Evolutionary conservation across 2,797 vertebrate species (phyloP).

Genomic region (Tinamus major): DNA sequence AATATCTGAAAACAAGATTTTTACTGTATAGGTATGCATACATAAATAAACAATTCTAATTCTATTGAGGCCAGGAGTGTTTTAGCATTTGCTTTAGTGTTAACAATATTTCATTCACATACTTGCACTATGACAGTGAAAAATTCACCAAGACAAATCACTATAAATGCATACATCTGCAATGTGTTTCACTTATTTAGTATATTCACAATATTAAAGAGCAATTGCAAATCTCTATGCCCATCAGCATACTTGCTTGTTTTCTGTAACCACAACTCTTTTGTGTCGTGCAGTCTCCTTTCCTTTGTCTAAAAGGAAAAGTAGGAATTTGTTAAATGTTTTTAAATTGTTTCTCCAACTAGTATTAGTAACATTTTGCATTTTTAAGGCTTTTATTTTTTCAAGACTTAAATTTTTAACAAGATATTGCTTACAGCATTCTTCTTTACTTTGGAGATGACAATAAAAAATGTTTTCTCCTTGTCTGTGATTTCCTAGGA

Average conservation of each 20-base stretch:
- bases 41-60: background rate
- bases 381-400: slow-evolving; percentile 63
- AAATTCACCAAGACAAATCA: background rate
- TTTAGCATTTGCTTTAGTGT: background rate
- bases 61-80: background rate
- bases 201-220: background rate
- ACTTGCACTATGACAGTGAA: background rate
- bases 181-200: background rate
- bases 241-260: background rate
- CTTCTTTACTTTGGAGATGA: slow-evolving; percentile 38
- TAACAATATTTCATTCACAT: background rate
- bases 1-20: background rate
- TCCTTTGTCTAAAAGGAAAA: slow-evolving; percentile 30
- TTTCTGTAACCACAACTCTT: background rate
- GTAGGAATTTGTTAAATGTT: slow-evolving; percentile 37
- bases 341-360: slow-evolving; percentile 37
- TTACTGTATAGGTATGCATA: background rate
- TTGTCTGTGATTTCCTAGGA: slow-evolving; percentile 38
- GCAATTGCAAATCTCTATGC: background rate
- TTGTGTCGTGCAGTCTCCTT: background rate
- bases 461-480: slow-evolving; percentile 48
- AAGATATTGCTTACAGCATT: slow-evolving; percentile 55
- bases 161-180: background rate
- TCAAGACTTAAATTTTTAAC: slow-evolving; percentile 66
- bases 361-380: slow-evolving; percentile 45